Percentiles rank a stretch among this genome's conserved stretches.
Conservation (phyloP, 2,888 invertebrate genomes). For the Stenichneumon culpator region DNA sequence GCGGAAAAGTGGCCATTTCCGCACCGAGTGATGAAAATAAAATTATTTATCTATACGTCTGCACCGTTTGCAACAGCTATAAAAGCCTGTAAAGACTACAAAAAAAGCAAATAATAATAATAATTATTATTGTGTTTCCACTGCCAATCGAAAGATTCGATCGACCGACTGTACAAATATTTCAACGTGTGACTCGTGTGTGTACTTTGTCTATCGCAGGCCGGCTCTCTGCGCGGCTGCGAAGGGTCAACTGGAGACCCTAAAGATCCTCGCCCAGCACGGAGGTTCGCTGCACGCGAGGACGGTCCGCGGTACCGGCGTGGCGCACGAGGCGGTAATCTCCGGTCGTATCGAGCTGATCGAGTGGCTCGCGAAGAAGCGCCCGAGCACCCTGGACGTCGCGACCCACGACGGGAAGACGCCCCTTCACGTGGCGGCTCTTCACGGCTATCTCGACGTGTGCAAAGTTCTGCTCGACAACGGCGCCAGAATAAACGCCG, state of each 20-base stretch:
- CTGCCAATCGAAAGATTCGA: background rate
- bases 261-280: slow-evolving; percentile 90
- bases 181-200: background rate
- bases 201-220: slow-evolving; percentile 82
- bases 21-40: too few relatives aligned
- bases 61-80: too few relatives aligned
- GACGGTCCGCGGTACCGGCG: slow-evolving; percentile 97
- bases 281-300: slow-evolving; percentile 96
- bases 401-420: slow-evolving; percentile 97
- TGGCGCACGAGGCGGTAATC: slow-evolving; percentile 97
- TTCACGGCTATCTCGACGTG: slow-evolving; percentile 97
- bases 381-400: slow-evolving; percentile 94
- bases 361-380: slow-evolving; percentile 94
- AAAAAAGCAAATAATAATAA: too few relatives aligned
- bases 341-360: slow-evolving; percentile 96
- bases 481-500: slow-evolving; percentile 94
- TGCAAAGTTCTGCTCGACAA: slow-evolving; percentile 94
- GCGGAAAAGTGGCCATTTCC: too few relatives aligned
- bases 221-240: slow-evolving; percentile 98
- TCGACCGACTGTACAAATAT: background rate
- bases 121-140: background rate
- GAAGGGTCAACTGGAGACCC: slow-evolving; percentile 96
- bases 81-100: too few relatives aligned
- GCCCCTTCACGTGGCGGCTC: slow-evolving; percentile 96
- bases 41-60: too few relatives aligned